Base-by-base conservation (phyloP, 2,113 vertebrate species). In the Callipepla californica region DNA sequence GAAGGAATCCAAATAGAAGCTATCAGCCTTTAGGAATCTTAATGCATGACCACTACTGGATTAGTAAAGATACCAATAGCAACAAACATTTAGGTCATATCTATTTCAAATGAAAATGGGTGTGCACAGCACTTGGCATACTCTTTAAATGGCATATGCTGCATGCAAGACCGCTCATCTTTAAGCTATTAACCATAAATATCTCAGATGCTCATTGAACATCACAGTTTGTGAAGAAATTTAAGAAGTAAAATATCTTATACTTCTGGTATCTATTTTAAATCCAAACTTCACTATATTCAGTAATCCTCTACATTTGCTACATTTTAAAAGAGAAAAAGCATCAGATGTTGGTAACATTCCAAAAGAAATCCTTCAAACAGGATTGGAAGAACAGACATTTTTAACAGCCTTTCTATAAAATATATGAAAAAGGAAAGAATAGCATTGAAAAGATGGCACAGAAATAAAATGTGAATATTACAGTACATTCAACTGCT, bases 1-100 rank as follows among this genome's bases (percentile, higher is more conserved):
- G 82, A 88, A 96, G 88, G 55, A 95, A 94, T 86, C 90, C 93
- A 96, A 94, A 80, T 36, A 96, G 93, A 96, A 96, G 76, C 82
- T 77, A 92, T 93, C 94, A 96, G 96, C 85, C 88, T 70, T 93
- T 74, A 90, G 96, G 96, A 96, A 96, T 96, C 82, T 69, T 88
- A 77, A 82, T 93, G 93, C 94, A 85, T 96, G 94, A 93, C 93
- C 61, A 90, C 81, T 87, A 87, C 89, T 69, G 92, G 87, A 85
- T 96, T 85, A 94, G 88, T 96, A 77, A 93, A 95, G 87, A 91
- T 78, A 93, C 61, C 85, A 96, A 67, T 59, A 91, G 51, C 79
- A 90, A 34, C 22, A 92, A 75, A 85, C 76, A 74, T 85, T 93
- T 93, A 80, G 68, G 85, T 90, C 75, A 58, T 93, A 85, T 78